These are phyloP conservation scores for Alexandromys fortis DNA, from an alignment of 2,113 vertebrate species.

Conservation along the genomic window DNA sequence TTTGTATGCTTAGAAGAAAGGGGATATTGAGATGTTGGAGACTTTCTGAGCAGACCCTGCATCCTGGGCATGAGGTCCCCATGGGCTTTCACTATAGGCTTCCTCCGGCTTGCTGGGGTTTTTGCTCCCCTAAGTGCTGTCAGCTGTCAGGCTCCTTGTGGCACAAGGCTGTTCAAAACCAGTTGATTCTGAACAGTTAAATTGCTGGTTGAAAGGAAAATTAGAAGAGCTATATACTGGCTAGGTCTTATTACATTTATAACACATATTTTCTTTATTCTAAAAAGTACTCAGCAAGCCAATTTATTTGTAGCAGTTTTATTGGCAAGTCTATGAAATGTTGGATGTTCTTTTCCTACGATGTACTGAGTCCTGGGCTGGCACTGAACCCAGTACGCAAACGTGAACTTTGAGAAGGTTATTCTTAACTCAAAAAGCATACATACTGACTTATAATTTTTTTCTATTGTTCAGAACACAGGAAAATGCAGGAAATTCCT, in stretches of 20 bases:
- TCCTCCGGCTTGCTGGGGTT: not conserved
- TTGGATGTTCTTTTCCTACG: not conserved
- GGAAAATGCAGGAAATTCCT: conserved; percentile 27
- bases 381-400: not conserved
- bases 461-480: not conserved
- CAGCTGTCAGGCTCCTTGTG: not conserved
- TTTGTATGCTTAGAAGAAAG: not conserved
- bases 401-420: conserved; percentile 33
- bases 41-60: not conserved
- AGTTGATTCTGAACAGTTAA: conserved; percentile 46
- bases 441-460: not conserved
- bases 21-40: not conserved
- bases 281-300: conserved; percentile 8
- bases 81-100: not conserved
- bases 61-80: not conserved
- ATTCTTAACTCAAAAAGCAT: conserved; percentile 13
- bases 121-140: not conserved
- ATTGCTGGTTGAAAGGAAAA: conserved; percentile 40
- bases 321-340: conserved; percentile 25
- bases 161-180: not conserved
- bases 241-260: conserved; percentile 4
- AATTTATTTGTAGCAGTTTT: conserved; percentile 45
- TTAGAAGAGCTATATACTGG: not conserved
- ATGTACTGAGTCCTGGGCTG: not conserved
- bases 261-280: conserved; percentile 30